Evolutionary conservation across 2,797 vertebrate species (phyloP).

Genomic region (Hyperoplus immaculatus): DNA sequence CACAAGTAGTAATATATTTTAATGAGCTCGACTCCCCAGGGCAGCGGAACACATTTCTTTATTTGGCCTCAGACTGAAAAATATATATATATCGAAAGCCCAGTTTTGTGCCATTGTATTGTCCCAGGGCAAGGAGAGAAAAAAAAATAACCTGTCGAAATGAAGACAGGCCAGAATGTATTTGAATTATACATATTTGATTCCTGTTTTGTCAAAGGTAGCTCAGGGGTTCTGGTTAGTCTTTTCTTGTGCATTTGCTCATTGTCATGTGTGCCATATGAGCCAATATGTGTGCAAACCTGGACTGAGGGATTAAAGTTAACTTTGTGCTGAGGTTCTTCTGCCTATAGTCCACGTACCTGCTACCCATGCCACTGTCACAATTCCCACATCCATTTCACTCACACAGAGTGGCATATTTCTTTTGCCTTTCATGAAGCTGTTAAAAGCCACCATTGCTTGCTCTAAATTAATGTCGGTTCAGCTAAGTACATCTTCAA

Average conservation of each 20-base stretch:
- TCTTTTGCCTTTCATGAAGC: constrained; percentile 76
- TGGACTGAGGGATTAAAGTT: constrained; percentile 64
- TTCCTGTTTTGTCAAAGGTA: constrained; percentile 48
- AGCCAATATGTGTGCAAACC: constrained; percentile 53
- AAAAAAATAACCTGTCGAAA: constrained; percentile 25
- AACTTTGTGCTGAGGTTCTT: constrained; percentile 65
- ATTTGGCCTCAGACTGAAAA: constrained; percentile 32
- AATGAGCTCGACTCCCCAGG: constrained; percentile 58
- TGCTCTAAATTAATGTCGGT: constrained; percentile 80
- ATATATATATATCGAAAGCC: background rate
- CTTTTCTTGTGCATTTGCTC: constrained; percentile 49
- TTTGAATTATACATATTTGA: constrained; percentile 53
- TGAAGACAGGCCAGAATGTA: constrained; percentile 52
- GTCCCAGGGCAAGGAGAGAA: constrained; percentile 52
- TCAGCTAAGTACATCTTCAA: constrained; percentile 82
- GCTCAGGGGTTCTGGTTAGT: constrained; percentile 53
- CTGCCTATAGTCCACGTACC: constrained; percentile 59
- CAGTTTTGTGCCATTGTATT: constrained; percentile 44
- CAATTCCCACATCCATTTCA: constrained; percentile 68
- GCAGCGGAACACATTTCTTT: constrained; percentile 59
- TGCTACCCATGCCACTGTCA: constrained; percentile 49
- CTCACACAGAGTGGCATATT: constrained; percentile 72
- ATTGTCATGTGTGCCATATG: constrained; percentile 59
- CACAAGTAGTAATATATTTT: constrained; percentile 56
- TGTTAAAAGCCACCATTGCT: constrained; percentile 74